Percentiles rank a stretch among this genome's conserved stretches.
These are phyloP conservation scores for Microtus ochrogaster DNA, from an alignment of 2,113 vertebrate species.

Conservation along the genomic window DNA sequence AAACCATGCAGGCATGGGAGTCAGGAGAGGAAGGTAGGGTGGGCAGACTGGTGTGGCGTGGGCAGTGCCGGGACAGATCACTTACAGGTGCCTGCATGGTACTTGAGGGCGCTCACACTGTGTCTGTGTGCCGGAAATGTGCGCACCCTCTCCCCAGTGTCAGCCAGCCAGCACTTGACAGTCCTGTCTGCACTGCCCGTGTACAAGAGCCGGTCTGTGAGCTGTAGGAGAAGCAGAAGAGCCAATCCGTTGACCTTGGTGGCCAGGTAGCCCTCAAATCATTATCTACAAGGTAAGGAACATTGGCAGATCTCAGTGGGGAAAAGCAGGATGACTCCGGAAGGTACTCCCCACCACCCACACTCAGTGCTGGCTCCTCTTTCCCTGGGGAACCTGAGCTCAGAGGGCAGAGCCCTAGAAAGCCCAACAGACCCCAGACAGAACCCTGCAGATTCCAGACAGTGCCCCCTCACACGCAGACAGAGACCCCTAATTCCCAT, in stretches of 20 bases:
- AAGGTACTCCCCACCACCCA: neutral
- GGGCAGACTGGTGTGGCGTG: rapidly evolving
- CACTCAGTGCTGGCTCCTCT: neutral
- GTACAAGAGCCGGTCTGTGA: conserved; percentile 87
- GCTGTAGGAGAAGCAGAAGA: conserved; percentile 77
- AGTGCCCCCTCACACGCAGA: too few relatives aligned
- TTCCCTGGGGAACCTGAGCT: neutral
- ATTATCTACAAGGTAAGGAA: too few relatives aligned
- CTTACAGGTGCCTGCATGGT: conserved; percentile 89
- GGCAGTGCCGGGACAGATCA: conserved; percentile 22
- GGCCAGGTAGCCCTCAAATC: neutral
- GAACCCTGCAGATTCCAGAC: neutral
- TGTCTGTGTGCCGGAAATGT: conserved; percentile 88
- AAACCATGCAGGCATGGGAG: rapidly evolving
- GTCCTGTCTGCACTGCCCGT: conserved; percentile 89
- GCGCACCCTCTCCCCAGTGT: conserved; percentile 86
- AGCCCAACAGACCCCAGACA: neutral
- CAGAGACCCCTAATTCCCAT: too few relatives aligned
- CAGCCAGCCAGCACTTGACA: conserved; percentile 88
- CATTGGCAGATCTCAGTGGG: neutral
- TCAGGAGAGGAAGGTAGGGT: too few relatives aligned
- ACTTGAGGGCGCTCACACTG: conserved; percentile 89
- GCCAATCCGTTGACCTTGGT: neutral
- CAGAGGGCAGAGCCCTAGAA: neutral
- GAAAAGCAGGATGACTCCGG: neutral